Conservation (phyloP, 2,888 invertebrate genomes). For the Liopterus haemorrhoidalis region DNA sequence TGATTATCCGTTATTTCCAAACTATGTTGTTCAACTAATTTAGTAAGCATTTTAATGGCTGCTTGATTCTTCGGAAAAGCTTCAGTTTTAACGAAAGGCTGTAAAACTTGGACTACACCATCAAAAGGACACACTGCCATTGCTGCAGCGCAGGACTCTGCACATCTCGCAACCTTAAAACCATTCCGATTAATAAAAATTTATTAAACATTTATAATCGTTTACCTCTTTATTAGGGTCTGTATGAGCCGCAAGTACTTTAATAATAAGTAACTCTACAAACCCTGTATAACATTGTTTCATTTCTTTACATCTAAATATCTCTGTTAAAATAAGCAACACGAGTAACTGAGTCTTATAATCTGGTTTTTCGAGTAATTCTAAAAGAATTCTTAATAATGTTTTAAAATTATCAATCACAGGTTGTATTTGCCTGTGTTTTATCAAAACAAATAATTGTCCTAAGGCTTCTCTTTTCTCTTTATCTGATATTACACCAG, state of each 20-base stretch:
- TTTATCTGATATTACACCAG: conserved; percentile 40
- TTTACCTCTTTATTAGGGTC: conserved; percentile 59
- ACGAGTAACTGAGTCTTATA: conserved; percentile 69
- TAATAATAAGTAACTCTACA: conserved; percentile 83
- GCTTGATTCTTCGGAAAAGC: conserved; percentile 83
- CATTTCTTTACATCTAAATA: conserved; percentile 72
- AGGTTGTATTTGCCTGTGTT: conserved; percentile 48
- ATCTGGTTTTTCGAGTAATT: conserved; percentile 58
- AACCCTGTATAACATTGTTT: conserved; percentile 78
- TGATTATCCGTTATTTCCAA: conserved; percentile 66
- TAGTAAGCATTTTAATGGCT: conserved; percentile 85
- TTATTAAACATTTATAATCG: neutral
- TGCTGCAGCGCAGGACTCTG: conserved; percentile 74
- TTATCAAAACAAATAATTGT: conserved; percentile 48
- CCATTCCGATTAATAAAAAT: conserved; percentile 15
- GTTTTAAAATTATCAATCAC: conserved; percentile 54
- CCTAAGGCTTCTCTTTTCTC: conserved; percentile 43
- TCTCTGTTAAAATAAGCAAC: conserved; percentile 75
- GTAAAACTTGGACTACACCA: conserved; percentile 60
- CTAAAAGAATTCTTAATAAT: conserved; percentile 70
- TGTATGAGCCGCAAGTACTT: conserved; percentile 82
- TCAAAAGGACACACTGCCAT: conserved; percentile 77
- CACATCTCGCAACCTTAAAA: conserved; percentile 67
- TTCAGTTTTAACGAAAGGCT: conserved; percentile 82
- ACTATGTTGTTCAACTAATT: conserved; percentile 72